Percentiles rank a stretch among this genome's conserved stretches.
Evolutionary conservation across 2,888 invertebrate species (phyloP).

Genomic region (Lomographa bimaculata): DNA sequence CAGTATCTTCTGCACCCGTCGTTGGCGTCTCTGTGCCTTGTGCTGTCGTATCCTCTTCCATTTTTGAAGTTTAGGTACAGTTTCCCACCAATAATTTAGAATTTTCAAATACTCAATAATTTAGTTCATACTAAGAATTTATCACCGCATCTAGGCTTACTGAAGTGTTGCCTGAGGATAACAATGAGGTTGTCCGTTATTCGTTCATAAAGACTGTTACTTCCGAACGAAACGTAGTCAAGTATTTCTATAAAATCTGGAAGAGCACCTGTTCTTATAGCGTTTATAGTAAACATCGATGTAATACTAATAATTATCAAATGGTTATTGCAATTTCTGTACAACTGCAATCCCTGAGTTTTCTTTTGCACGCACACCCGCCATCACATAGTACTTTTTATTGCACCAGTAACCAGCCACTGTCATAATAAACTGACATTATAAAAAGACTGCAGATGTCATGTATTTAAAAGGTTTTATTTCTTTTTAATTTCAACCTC

Average conservation of each 20-base stretch:
- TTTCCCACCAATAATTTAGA: no score
- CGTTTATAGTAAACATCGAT: slow-evolving; percentile 61
- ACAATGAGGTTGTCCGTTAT: slow-evolving; percentile 64
- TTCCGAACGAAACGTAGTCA: slow-evolving; percentile 57
- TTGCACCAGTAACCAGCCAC: no score
- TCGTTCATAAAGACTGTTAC: slow-evolving; percentile 60
- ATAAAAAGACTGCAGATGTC: neutral
- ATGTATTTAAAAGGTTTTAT: slow-evolving; percentile 3
- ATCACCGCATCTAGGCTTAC: slow-evolving; percentile 58
- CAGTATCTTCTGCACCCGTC: slow-evolving; percentile 23
- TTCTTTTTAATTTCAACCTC: no score
- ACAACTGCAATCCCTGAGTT: no score
- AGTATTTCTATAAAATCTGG: slow-evolving; percentile 58
- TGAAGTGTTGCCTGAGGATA: slow-evolving; percentile 54
- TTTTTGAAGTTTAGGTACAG: slow-evolving; percentile 23
- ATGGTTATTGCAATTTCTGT: neutral
- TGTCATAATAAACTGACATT: no score
- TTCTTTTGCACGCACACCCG: slow-evolving; percentile 1
- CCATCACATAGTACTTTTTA: no score
- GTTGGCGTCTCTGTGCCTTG: slow-evolving; percentile 30
- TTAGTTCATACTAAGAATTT: slow-evolving; percentile 57
- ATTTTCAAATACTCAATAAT: neutral
- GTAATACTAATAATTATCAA: slow-evolving; percentile 34
- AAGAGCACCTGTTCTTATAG: slow-evolving; percentile 54
- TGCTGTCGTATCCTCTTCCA: slow-evolving; percentile 34